These are phyloP conservation scores for Allygus modestus DNA, from an alignment of 2,888 invertebrate genomes.

Conservation along the genomic window DNA sequence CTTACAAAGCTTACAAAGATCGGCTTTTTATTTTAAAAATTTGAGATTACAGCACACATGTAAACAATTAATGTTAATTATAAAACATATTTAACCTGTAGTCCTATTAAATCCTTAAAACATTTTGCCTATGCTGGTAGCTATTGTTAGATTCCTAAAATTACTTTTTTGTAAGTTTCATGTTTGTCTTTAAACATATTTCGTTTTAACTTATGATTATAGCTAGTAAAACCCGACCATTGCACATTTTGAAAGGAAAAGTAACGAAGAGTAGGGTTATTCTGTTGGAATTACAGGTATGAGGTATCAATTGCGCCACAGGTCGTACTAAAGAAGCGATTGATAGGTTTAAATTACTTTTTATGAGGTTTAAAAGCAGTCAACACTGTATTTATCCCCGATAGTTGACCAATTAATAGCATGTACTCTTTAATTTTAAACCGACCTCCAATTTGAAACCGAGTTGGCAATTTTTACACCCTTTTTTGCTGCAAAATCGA, in stretches of 20 bases:
- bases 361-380: not conserved
- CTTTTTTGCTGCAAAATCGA: no score
- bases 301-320: not conserved
- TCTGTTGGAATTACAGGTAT: not conserved
- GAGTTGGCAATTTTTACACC: no score
- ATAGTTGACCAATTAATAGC: not conserved
- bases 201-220: not conserved
- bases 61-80: no score
- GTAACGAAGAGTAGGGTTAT: not conserved
- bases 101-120: no score
- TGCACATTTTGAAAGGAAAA: not conserved
- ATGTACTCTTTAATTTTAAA: not conserved
- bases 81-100: no score
- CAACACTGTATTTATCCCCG: not conserved
- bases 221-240: not conserved
- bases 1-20: no score
- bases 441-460: not conserved
- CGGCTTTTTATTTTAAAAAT: no score
- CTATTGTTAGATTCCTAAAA: no score
- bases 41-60: no score
- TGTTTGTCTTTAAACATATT: no score
- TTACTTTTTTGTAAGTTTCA: no score
- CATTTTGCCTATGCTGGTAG: no score
- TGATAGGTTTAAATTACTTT: not conserved
- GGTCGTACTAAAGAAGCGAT: not conserved